Conservation (phyloP, 2,113 vertebrate genomes). For the Microtus ochrogaster region DNA sequence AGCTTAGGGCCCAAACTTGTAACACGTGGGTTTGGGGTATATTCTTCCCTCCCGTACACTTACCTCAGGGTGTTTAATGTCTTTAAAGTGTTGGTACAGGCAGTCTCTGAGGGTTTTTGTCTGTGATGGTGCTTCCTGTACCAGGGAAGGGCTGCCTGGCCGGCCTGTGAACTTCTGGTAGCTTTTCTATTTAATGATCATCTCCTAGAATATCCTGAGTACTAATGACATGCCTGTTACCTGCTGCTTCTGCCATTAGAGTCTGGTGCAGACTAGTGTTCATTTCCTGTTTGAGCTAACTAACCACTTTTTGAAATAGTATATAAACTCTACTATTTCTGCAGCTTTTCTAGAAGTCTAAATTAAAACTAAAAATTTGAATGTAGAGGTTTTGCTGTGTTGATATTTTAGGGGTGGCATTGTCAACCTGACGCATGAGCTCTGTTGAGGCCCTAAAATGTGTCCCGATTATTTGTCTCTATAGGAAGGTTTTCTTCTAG, state of each 20-base stretch:
- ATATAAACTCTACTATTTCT: slow-evolving; percentile 13
- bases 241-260: background rate
- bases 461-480: slow-evolving; percentile 62
- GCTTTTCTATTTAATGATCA: background rate
- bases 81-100: background rate
- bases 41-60: background rate
- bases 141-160: background rate
- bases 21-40: too few species aligned
- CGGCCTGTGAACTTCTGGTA: background rate
- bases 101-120: background rate
- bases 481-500: slow-evolving; percentile 79
- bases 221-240: background rate
- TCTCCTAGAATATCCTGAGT: background rate
- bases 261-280: background rate
- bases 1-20: background rate
- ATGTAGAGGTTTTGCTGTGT: background rate
- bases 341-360: background rate
- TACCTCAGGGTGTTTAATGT: background rate
- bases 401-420: background rate
- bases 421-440: background rate
- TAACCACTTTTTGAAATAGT: background rate
- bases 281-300: background rate
- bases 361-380: background rate
- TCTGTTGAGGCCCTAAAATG: slow-evolving; percentile 35
- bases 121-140: background rate